Evolutionary conservation across 2,113 vertebrate species (phyloP).

Genomic region (Silurus glanis): DNA sequence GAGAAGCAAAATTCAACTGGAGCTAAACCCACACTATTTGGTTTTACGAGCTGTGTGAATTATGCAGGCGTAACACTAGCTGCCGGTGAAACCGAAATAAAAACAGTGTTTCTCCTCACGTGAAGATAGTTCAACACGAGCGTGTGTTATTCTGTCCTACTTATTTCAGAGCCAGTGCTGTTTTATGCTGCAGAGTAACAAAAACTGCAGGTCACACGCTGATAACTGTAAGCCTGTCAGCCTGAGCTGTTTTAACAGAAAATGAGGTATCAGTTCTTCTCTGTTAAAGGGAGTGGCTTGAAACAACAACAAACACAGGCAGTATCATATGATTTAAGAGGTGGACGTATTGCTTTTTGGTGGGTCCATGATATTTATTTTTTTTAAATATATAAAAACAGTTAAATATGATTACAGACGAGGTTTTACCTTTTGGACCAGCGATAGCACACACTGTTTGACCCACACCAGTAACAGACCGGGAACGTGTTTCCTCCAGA

Average conservation of each 20-base stretch:
- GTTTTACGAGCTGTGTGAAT: slow-evolving; percentile 53
- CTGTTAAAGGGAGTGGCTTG: slow-evolving; percentile 27
- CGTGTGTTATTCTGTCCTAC: slow-evolving; percentile 49
- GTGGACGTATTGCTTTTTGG: not conserved
- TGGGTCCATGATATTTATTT: not conserved
- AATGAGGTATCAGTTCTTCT: slow-evolving; percentile 13
- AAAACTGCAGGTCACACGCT: slow-evolving; percentile 34
- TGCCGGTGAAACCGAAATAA: slow-evolving; percentile 48
- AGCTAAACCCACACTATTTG: slow-evolving; percentile 47
- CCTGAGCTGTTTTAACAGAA: slow-evolving; percentile 38
- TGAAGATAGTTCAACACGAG: slow-evolving; percentile 45
- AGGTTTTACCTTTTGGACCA: slow-evolving; percentile 59
- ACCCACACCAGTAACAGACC: slow-evolving; percentile 61
- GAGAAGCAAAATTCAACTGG: slow-evolving; percentile 46
- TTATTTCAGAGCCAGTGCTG: slow-evolving; percentile 48
- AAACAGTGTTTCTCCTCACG: slow-evolving; percentile 43
- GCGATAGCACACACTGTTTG: slow-evolving; percentile 57
- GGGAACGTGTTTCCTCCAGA: slow-evolving; percentile 58
- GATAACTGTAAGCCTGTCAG: slow-evolving; percentile 37
- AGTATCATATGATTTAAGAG: not conserved
- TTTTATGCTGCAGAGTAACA: slow-evolving; percentile 27
- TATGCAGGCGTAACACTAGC: slow-evolving; percentile 53
- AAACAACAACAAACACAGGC: slow-evolving; percentile 14
- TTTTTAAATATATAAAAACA: not conserved
- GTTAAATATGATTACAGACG: not conserved